Evolutionary conservation across 2,113 vertebrate species (phyloP).

Genomic region (Eubucco bourcierii): DNA sequence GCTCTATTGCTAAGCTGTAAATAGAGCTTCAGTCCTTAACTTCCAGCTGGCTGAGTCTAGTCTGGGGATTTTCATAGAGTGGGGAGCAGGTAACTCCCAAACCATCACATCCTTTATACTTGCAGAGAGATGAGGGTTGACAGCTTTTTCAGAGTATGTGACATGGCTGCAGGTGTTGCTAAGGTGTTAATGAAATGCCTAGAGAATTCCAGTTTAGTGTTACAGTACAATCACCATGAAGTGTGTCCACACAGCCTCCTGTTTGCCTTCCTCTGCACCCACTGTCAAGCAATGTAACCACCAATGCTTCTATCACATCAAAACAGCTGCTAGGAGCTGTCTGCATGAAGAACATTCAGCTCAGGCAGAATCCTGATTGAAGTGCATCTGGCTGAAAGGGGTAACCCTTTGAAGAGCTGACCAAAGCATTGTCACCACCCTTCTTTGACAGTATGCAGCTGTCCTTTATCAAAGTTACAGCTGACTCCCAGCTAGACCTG

Average conservation of each 20-base stretch:
- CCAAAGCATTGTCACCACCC: not conserved
- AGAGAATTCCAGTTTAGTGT: not conserved
- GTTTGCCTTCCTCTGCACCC: not conserved
- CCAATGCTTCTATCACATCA: not conserved
- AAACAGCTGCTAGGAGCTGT: not conserved
- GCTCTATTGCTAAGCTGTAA: not conserved
- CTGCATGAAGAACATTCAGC: not conserved
- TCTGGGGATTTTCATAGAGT: too few relatives aligned
- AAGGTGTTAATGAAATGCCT: not conserved
- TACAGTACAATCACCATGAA: not conserved
- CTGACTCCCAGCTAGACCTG: not conserved
- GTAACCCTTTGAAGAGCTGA: not conserved
- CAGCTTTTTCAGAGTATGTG: not conserved
- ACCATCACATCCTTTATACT: too few relatives aligned
- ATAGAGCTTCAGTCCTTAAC: too few relatives aligned
- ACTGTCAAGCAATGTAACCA: not conserved
- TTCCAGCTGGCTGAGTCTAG: too few relatives aligned
- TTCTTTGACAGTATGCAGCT: not conserved
- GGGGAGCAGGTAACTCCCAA: too few relatives aligned
- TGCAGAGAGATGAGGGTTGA: fast-evolving
- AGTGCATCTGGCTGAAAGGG: not conserved
- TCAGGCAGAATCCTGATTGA: not conserved
- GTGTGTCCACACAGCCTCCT: not conserved
- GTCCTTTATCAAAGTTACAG: not conserved
- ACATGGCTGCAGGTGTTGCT: not conserved